Conservation (phyloP, 2,888 invertebrate genomes). For the Ophion costatus region DNA sequence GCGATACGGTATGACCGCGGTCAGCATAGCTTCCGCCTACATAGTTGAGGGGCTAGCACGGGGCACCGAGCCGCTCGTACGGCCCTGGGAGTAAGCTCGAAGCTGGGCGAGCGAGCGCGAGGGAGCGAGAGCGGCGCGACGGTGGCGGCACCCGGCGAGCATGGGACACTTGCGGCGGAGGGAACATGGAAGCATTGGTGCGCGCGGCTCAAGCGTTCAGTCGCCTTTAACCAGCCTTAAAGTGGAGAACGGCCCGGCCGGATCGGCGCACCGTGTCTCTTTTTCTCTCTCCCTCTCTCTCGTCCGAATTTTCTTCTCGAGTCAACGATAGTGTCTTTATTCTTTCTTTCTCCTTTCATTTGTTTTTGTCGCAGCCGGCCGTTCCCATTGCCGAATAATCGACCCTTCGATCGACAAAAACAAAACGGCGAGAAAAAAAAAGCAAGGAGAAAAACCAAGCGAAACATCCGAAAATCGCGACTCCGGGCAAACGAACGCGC, state of each 20-base stretch:
- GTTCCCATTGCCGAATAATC: background rate
- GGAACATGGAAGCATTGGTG: constrained; percentile 77
- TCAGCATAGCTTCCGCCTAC: background rate
- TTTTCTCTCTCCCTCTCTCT: constrained; percentile 19
- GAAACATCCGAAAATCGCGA: constrained; percentile 37
- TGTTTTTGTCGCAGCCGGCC: background rate
- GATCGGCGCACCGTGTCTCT: constrained; percentile 58
- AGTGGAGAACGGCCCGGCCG: constrained; percentile 70
- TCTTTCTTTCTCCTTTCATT: constrained; percentile 6
- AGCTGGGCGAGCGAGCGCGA: background rate
- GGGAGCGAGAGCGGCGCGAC: constrained; percentile 66
- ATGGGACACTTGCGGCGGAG: constrained; percentile 73
- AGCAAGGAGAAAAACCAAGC: constrained; percentile 17
- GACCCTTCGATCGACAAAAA: constrained; percentile 12
- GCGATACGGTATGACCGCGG: too few relatives aligned
- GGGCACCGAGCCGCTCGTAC: constrained; percentile 20
- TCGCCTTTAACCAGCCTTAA: constrained; percentile 79
- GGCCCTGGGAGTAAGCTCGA: constrained; percentile 39
- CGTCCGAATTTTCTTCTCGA: constrained; percentile 11
- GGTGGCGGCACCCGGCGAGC: constrained; percentile 71
- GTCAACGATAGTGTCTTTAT: constrained; percentile 22
- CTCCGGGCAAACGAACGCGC: constrained; percentile 3
- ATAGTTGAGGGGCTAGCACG: background rate
- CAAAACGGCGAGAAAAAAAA: constrained; percentile 11
- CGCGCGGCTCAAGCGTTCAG: constrained; percentile 76